Percentiles rank a stretch among this genome's conserved stretches.
phyloP scores from a whole-genome alignment of 35 echinoderm and acorn worm species.

The Stichopus chloronotus region DNA sequence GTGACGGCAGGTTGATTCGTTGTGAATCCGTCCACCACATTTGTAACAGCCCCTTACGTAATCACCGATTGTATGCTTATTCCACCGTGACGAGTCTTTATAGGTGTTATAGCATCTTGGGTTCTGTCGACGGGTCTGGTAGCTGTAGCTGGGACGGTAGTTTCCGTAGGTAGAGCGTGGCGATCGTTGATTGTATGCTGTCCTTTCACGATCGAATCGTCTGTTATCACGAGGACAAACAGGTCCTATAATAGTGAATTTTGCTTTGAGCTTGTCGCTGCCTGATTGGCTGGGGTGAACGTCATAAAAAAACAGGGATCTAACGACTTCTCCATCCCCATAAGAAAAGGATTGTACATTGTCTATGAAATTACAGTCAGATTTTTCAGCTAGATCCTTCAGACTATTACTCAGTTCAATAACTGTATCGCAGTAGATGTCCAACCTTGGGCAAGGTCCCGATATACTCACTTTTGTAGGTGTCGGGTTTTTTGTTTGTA shows the following conservation, averaged over 20 bases:
- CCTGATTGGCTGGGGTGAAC: not conserved
- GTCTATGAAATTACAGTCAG: not conserved
- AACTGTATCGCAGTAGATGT: not conserved
- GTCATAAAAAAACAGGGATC: not conserved
- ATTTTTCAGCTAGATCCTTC: conserved; percentile 10
- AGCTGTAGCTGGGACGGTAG: not conserved
- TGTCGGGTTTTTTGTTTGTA: not conserved
- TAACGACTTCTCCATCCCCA: no score
- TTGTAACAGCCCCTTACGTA: no score
- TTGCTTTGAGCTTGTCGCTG: not conserved
- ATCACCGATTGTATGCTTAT: no score
- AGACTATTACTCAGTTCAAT: not conserved
- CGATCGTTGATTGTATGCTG: not conserved
- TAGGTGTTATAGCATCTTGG: conserved; percentile 10
- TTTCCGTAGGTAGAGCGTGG: not conserved
- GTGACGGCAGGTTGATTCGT: no score
- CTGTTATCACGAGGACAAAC: not conserved
- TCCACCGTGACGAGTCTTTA: no score
- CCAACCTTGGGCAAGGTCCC: conserved; percentile 5
- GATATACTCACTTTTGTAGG: conserved; percentile 10
- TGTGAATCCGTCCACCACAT: no score
- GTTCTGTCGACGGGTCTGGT: not conserved
- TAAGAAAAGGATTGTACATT: not conserved
- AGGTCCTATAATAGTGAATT: not conserved
- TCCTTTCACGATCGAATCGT: not conserved